Base-by-base conservation (phyloP, 2,797 vertebrate genomes). In the Graptemys geographica region DNA sequence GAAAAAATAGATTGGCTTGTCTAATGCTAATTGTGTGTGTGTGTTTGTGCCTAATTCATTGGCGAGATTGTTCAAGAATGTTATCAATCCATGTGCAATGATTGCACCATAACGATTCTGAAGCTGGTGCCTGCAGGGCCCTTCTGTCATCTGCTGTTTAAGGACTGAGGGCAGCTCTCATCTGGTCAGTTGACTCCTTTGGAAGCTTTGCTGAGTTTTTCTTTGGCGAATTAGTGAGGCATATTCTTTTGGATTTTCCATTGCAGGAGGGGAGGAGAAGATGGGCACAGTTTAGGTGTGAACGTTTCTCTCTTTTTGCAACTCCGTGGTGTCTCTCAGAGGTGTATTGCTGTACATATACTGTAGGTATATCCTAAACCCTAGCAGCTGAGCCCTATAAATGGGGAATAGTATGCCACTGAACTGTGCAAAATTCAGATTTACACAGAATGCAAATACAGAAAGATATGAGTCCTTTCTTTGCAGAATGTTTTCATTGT, bases 1-100 rank as follows among this genome's bases (percentile, higher is more conserved):
- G 6, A 41, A 56, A 83, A 15, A 0, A 0, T n/a, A 11, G 0
- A 31, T 82, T 92, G 90, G 28, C 27, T 84, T 55, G 52, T 86
- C 49, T 44, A 19, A 5, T 78, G 31, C 94, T 90, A 31, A 23
- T 89, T 3, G 5, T 84, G 47, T 62, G 47, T 62, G 59, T 55
- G 10, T 65, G 51, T 16, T 53, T 84, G 62, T 55, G 55, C 31
- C 62, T 82, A 53, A 47, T 11, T 82, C 4, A 1, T 13, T 76
- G 25, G 59, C 76, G 12, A 51, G 1, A 3, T 11, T 33, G 11
- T 83, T 90, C 12, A 69, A 84, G 91, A 55, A 41, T 37, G 3
- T n/a, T 8, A 15, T 84, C 27, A 47, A 2, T 4, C 5, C 37
- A 6, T 57, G 5, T 33, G 27, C 27, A 55, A 15, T 0, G 3